Evolutionary conservation across 2,113 vertebrate genomes (phyloP).

Genomic region (Maccullochella peelii): DNA sequence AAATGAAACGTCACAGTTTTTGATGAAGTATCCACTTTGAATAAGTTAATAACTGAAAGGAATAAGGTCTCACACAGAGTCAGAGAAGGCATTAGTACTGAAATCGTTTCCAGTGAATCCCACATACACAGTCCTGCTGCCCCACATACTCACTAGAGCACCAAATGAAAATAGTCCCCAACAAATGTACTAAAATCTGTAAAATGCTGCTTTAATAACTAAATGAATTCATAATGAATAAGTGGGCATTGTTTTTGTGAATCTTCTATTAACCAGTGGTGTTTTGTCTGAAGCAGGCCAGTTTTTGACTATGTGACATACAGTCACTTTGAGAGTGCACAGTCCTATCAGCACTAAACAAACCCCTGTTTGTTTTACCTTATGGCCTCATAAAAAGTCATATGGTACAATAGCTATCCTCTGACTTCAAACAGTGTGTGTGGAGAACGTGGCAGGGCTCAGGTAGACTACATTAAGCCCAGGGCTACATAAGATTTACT

Average conservation of each 20-base stretch:
- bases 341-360: constrained; percentile 32
- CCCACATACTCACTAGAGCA: not conserved
- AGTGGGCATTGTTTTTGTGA: not conserved
- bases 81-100: not conserved
- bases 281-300: not conserved
- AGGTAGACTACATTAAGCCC: not conserved
- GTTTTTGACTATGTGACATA: not conserved
- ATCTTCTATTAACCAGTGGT: too few relatives aligned
- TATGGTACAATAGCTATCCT: not conserved
- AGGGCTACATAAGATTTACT: constrained; percentile 9
- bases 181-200: not conserved
- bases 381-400: constrained; percentile 40
- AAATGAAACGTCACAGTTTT: not conserved
- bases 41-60: not conserved
- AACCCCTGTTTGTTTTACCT: constrained; percentile 41
- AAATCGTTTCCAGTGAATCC: not conserved
- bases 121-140: not conserved
- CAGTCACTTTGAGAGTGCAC: constrained; percentile 1
- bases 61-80: constrained; percentile 1
- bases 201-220: not conserved
- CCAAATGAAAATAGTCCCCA: not conserved
- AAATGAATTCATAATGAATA: not conserved
- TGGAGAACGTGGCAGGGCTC: not conserved
- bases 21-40: constrained; percentile 8
- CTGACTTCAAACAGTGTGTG: not conserved